These are phyloP conservation scores for Biston betularia DNA, from an alignment of 2,888 invertebrate genomes.

Conservation along the genomic window DNA sequence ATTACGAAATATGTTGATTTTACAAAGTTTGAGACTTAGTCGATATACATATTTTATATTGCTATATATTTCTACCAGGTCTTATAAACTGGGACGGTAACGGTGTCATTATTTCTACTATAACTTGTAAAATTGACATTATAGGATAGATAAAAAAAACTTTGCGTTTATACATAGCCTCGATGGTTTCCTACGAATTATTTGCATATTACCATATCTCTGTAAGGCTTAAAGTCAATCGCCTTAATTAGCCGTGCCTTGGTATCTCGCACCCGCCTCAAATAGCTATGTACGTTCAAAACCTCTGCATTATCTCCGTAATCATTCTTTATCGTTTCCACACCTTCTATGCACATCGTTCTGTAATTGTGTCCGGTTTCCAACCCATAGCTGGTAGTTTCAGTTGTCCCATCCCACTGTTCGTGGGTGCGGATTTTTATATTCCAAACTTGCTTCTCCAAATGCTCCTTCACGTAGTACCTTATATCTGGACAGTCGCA, in stretches of 20 bases:
- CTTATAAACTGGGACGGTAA: not conserved
- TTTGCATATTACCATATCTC: conserved; percentile 43
- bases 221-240: conserved; percentile 67
- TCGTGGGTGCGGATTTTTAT: conserved; percentile 67
- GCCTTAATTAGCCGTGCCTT: conserved; percentile 65
- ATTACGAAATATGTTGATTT: not conserved
- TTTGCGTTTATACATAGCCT: no score
- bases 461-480: conserved; percentile 61
- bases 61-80: not conserved
- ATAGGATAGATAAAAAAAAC: no score
- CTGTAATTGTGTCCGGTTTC: conserved; percentile 74
- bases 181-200: not conserved
- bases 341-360: conserved; percentile 68
- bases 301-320: conserved; percentile 62
- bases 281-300: conserved; percentile 72
- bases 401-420: conserved; percentile 72
- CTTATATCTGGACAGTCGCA: conserved; percentile 77
- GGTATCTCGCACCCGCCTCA: conserved; percentile 53
- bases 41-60: not conserved
- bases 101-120: not conserved
- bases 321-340: conserved; percentile 71
- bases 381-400: conserved; percentile 62
- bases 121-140: not conserved
- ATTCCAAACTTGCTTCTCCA: conserved; percentile 55
- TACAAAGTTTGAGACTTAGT: not conserved